Evolutionary conservation across 1,140 invertebrate species (phyloP), one percentile per base, ranked within the genome.

Genomic region (Aphidius gifuensis): DNA sequence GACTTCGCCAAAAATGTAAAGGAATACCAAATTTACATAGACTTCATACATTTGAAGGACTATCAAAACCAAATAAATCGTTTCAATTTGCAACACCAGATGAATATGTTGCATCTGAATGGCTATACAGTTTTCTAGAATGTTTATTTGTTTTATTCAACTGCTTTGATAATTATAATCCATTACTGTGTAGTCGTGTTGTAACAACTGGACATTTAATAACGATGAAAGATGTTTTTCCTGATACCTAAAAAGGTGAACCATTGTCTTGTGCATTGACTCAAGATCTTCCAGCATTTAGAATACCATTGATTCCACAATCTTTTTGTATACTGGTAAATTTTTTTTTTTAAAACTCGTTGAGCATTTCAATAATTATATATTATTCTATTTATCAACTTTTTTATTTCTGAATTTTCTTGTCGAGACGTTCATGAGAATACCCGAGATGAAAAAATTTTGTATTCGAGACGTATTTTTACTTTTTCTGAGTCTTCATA

Each of bases 41-140:
- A 38, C 91, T 92, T 4, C 88, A 96, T 75, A 92, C 91, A 56
- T 92, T 95, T 74, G 91, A 94, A 74, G 87, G 95, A 51, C 85
- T 92, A 5, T 72, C 91, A 1, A 85, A 88, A 57, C 80, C 87
- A n/a, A 81, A 85, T 63, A 82, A 84, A 63, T 74, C 81, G 0
- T 83, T 93, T 59, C 85, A 92, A 68, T 85, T 94, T 58, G 89
- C 90, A 5, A 91, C 92, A 5, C 90, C 92, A 0, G 91, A 92
- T 69, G 90, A 93, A 66, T 87, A 88, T 62, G 91, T 93, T 9
- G 90, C 90, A 3, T 92, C 90, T 2, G 89, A 92, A 42, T 96
- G 93, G 93, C 78, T 94, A 21, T 91, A 94, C 73, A 88, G 87
- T 43, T 83, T 96, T 44, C 84, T 93, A 42, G 86, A 91, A 71